These are phyloP conservation scores for Drosophila kikkawai DNA, from an alignment of 1,140 invertebrate species.

Conservation along the genomic window DNA sequence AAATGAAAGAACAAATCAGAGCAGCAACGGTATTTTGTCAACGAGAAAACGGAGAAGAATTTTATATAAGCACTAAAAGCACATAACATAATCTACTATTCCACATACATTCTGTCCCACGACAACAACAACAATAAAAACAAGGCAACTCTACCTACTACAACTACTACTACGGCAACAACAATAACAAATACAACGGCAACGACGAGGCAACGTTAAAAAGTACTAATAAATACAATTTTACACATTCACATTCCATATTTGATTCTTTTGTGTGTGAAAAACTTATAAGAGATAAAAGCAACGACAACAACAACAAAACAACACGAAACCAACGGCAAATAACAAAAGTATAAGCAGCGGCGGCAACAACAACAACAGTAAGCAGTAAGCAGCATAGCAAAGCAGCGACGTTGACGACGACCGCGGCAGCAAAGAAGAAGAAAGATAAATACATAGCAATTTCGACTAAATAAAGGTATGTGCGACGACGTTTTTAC, in stretches of 20 bases:
- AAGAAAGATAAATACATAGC: constrained; percentile 73
- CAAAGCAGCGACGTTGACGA: constrained; percentile 27
- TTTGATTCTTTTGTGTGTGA: constrained; percentile 65
- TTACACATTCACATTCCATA: constrained; percentile 75
- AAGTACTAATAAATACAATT: constrained; percentile 63
- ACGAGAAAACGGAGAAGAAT: constrained; percentile 17
- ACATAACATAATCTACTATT: constrained; percentile 38
- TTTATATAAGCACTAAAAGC: constrained; percentile 43
- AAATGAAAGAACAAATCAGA: constrained; percentile 36
- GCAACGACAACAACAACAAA: constrained; percentile 33
- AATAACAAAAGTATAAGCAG: constrained; percentile 48
- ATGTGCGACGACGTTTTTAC: constrained; percentile 65
- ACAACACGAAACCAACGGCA: constrained; percentile 39
- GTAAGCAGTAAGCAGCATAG: constrained; percentile 45
- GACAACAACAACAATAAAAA: constrained; percentile 7
- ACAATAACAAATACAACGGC: constrained; percentile 18
- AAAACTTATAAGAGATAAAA: constrained; percentile 68
- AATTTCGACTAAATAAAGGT: constrained; percentile 82
- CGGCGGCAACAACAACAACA: constrained; percentile 33
- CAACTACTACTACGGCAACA: constrained; percentile 32
- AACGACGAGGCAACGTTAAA: constrained; percentile 36
- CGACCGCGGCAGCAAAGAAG: constrained; percentile 36
- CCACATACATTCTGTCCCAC: constrained; percentile 23
- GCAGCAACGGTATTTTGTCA: constrained; percentile 20
- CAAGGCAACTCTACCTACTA: constrained; percentile 34